Evolutionary conservation across 2,797 vertebrate species (phyloP).

Genomic region (Pangasius sanitwongsei): DNA sequence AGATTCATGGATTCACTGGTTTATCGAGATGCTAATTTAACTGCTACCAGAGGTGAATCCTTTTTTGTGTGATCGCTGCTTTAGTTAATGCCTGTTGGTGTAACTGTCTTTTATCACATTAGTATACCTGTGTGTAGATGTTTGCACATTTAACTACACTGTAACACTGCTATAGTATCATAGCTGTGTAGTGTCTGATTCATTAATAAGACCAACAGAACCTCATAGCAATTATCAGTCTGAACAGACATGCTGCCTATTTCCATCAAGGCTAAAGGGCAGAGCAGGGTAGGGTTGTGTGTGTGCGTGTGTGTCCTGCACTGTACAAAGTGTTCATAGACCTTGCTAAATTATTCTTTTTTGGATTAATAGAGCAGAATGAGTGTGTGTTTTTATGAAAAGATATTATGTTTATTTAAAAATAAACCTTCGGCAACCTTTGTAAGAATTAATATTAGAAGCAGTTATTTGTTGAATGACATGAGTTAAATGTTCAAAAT

Average conservation of each 20-base stretch:
- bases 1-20: neutral
- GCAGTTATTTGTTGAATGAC: neutral
- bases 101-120: neutral
- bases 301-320: neutral
- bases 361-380: neutral
- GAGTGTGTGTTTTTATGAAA: neutral
- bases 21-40: neutral
- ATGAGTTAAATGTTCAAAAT: neutral
- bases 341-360: neutral
- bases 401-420: neutral
- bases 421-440: neutral
- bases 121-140: neutral
- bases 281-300: neutral
- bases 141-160: neutral
- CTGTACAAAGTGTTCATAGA: neutral
- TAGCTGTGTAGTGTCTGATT: neutral
- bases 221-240: conserved; percentile 2
- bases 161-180: neutral
- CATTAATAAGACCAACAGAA: neutral
- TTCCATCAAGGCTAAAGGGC: neutral
- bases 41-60: neutral
- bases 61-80: neutral
- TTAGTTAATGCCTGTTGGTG: neutral
- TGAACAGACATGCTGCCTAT: neutral
- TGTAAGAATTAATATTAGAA: neutral